A percentile compares a stretch with the other conserved stretches of the same genome.
Evolutionary conservation across 2,113 vertebrate genomes (phyloP).

Genomic region (Coturnix japonica): DNA sequence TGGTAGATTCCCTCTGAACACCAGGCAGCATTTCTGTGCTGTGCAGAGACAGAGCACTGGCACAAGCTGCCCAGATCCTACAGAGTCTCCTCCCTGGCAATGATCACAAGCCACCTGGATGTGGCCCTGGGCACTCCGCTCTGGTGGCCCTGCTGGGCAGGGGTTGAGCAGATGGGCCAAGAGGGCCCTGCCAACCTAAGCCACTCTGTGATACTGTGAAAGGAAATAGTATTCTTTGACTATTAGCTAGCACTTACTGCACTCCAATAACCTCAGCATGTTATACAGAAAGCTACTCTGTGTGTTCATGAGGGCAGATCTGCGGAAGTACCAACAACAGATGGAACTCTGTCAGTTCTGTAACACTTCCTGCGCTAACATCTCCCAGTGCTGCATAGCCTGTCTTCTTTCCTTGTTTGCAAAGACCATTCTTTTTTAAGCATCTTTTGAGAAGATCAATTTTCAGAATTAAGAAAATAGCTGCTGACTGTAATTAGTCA

Average conservation of each 20-base stretch:
- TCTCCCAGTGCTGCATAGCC: background rate
- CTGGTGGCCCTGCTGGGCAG: background rate
- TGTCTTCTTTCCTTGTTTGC: background rate
- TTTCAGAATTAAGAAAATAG: constrained; percentile 12
- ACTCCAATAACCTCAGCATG: background rate
- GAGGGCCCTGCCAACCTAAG: background rate
- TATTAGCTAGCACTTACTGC: background rate
- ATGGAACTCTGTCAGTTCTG: background rate
- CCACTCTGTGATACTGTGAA: background rate
- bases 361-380: background rate
- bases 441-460: background rate
- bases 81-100: background rate
- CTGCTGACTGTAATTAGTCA: background rate
- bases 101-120: background rate
- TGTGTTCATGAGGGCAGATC: background rate
- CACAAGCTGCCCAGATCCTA: background rate
- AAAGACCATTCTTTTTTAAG: background rate
- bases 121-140: background rate
- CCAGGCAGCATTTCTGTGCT: background rate
- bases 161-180: no score
- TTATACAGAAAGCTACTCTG: background rate
- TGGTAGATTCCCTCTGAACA: background rate
- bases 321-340: background rate
- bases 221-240: background rate
- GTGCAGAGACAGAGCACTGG: background rate